These are phyloP conservation scores for Lypha dubia DNA, from an alignment of 2,888 invertebrate genomes.

Conservation along the genomic window DNA sequence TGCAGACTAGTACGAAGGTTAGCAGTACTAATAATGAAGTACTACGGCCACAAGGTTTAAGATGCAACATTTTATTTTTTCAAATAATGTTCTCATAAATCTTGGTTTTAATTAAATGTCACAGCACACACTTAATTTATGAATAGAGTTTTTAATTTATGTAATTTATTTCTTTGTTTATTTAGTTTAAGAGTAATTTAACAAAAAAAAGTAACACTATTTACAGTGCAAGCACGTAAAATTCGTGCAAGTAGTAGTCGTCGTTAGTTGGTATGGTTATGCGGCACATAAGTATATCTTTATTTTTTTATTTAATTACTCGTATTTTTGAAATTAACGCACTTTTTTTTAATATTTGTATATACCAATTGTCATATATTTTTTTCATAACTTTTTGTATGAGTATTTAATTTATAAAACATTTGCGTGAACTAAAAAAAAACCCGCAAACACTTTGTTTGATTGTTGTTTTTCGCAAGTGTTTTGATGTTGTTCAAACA, in stretches of 20 bases:
- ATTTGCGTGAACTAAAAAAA: background rate
- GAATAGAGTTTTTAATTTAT: background rate
- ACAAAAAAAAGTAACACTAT: background rate
- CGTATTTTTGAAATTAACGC: conserved; percentile 6
- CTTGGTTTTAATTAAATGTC: conserved; percentile 2
- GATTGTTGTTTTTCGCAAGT: conserved; percentile 23
- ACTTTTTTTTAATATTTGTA: background rate
- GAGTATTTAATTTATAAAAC: conserved; percentile 18
- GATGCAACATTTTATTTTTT: conserved; percentile 42
- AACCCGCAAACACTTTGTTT: conserved; percentile 18
- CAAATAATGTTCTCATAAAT: conserved; percentile 39
- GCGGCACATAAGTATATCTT: background rate
- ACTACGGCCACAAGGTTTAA: conserved; percentile 48
- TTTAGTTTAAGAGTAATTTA: background rate
- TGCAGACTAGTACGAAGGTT: conserved; percentile 56
- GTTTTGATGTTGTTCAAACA: conserved; percentile 13
- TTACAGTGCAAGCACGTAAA: background rate
- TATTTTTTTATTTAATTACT: background rate
- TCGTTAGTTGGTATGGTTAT: background rate
- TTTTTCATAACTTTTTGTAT: background rate
- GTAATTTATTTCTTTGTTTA: background rate
- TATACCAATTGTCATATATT: background rate
- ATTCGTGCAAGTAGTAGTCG: background rate
- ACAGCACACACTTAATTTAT: background rate
- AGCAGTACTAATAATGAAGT: conserved; percentile 35